phyloP scores from a whole-genome alignment of 2,888 invertebrate genomes.

The Drosophila birchii region DNA sequence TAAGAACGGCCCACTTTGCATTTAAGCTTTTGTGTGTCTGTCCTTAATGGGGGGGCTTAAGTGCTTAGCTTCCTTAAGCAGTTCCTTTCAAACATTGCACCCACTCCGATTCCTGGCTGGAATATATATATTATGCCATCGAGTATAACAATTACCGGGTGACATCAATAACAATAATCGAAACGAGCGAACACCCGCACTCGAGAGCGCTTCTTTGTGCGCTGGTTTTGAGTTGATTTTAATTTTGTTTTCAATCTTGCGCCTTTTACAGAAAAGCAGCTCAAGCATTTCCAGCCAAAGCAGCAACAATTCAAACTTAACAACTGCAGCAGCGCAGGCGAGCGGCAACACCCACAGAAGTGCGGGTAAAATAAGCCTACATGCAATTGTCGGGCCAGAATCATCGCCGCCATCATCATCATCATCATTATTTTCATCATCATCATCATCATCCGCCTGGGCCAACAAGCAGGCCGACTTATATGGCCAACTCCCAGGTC shows the following conservation, averaged over 20 bases:
- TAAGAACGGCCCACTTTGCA: conserved; percentile 9
- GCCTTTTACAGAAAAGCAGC: conserved; percentile 82
- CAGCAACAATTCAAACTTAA: conserved; percentile 80
- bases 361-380: conserved; percentile 83
- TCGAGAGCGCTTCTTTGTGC: conserved; percentile 42
- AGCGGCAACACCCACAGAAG: conserved; percentile 80
- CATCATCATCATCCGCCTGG: conserved; percentile 66
- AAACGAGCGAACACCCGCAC: conserved; percentile 49
- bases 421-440: conserved; percentile 50
- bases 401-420: conserved; percentile 63
- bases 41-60: conserved; percentile 28
- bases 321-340: conserved; percentile 60
- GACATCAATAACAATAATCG: conserved; percentile 30
- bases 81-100: conserved; percentile 56
- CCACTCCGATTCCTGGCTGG: conserved; percentile 42
- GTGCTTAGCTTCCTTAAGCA: conserved; percentile 54
- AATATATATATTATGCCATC: not conserved
- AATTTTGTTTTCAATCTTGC: conserved; percentile 28
- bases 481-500: conserved; percentile 75
- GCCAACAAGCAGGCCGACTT: conserved; percentile 81
- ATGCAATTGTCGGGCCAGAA: conserved; percentile 82
- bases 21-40: conserved; percentile 3
- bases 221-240: conserved; percentile 21
- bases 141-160: conserved; percentile 31
- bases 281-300: conserved; percentile 83